These are phyloP conservation scores for Habrosyne pyritoides DNA, from an alignment of 2,888 invertebrate species.

Conservation along the genomic window DNA sequence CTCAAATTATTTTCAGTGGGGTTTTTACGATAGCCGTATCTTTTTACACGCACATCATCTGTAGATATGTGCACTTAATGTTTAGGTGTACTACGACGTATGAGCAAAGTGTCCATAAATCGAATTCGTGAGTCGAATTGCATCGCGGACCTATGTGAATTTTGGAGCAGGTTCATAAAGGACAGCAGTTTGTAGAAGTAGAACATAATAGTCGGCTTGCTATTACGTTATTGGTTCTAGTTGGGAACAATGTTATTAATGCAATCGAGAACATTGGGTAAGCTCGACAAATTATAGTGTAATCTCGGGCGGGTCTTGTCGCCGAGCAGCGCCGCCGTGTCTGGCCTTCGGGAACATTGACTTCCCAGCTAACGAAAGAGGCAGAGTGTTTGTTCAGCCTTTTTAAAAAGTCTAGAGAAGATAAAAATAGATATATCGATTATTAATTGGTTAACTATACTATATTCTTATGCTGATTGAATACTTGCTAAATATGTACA, in stretches of 20 bases:
- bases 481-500: neutral
- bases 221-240: constrained; percentile 15
- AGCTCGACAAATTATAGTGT: constrained; percentile 62
- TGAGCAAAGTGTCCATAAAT: constrained; percentile 74
- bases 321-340: constrained; percentile 63
- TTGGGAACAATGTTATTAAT: constrained; percentile 26
- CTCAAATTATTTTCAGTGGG: constrained; percentile 81
- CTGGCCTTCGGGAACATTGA: constrained; percentile 66
- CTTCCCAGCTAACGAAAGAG: constrained; percentile 56
- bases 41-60: constrained; percentile 81
- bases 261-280: constrained; percentile 65
- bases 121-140: constrained; percentile 76
- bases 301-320: constrained; percentile 54
- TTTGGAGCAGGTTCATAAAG: neutral
- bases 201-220: neutral
- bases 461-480: too few species aligned
- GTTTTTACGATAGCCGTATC: constrained; percentile 81
- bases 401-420: constrained; percentile 24
- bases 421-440: too few species aligned
- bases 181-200: neutral
- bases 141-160: constrained; percentile 31
- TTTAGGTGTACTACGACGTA: constrained; percentile 69
- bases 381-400: constrained; percentile 17
- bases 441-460: too few species aligned
- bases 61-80: constrained; percentile 78